These are phyloP conservation scores for Bos taurus DNA, from an alignment of 2,113 vertebrate genomes.

Conservation along the genomic window DNA sequence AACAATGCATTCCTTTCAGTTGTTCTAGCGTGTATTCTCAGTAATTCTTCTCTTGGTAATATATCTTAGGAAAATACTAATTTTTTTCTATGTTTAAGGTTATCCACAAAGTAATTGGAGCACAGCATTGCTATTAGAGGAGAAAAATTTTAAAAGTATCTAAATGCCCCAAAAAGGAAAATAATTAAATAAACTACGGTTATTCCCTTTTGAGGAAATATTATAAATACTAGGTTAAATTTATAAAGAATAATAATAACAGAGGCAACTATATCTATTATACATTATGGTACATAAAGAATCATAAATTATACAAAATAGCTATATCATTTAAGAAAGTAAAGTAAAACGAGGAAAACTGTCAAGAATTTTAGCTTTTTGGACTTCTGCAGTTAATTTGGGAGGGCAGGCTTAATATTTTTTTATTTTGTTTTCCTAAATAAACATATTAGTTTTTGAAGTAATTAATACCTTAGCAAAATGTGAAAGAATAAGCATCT, in stretches of 20 bases:
- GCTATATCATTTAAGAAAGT: not conserved
- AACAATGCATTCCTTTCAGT: not conserved
- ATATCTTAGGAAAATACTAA: not conserved
- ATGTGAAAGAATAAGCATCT: not conserved
- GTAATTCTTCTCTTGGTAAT: not conserved
- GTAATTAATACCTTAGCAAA: not conserved
- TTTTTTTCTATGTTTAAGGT: not conserved
- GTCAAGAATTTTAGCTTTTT: not conserved
- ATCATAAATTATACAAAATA: not conserved
- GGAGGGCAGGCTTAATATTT: not conserved
- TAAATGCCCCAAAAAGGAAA: not conserved
- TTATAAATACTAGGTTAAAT: not conserved
- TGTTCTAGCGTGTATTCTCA: not conserved
- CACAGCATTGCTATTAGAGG: not conserved
- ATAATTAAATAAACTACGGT: not conserved
- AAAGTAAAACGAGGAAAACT: not conserved
- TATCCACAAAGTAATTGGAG: not conserved
- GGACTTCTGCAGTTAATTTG: not conserved
- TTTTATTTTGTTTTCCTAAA: not conserved
- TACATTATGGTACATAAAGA: not conserved
- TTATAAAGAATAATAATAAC: not conserved
- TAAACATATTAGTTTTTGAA: not conserved
- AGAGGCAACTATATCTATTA: not conserved
- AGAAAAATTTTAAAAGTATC: not conserved
- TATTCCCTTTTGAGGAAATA: not conserved